These are phyloP conservation scores for Coracopsis vasa DNA, from an alignment of 2,113 vertebrate genomes.

Conservation along the genomic window DNA sequence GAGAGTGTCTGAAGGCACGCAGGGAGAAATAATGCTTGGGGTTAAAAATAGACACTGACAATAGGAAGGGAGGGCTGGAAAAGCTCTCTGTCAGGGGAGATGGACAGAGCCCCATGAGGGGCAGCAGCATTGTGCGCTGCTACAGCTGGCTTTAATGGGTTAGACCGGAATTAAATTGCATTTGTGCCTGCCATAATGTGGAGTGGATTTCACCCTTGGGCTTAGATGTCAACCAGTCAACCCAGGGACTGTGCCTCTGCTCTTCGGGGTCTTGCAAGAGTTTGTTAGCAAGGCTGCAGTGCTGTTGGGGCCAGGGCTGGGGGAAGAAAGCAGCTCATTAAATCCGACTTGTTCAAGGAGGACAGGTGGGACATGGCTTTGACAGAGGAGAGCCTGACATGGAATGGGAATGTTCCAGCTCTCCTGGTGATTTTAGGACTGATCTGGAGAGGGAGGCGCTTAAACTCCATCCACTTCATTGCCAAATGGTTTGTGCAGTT, in stretches of 20 bases:
- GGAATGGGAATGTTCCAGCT: neutral
- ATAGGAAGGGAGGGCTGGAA: conserved; percentile 20
- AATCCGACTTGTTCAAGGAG: neutral
- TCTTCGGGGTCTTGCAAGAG: neutral
- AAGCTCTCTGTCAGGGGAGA: neutral
- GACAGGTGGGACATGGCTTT: neutral
- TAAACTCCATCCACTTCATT: fast-evolving
- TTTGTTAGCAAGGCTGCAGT: neutral
- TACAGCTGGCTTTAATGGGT: neutral
- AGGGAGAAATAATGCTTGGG: conserved; percentile 39
- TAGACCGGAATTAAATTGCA: neutral
- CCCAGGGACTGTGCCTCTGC: neutral
- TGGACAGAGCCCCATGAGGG: neutral
- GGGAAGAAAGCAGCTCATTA: neutral
- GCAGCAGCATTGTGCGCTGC: neutral
- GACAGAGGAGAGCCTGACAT: neutral
- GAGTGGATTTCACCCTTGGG: neutral
- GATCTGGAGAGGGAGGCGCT: neutral
- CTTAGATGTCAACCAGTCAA: neutral
- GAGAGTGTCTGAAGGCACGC: conserved; percentile 30
- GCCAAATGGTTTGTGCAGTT: neutral
- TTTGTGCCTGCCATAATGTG: neutral
- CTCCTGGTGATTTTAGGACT: neutral
- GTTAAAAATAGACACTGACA: conserved; percentile 60
- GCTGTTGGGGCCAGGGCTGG: neutral